A percentile compares a stretch with the other conserved stretches of the same genome.
phyloP scores from a whole-genome alignment of 2,113 vertebrate genomes.

The Mellivora capensis region DNA sequence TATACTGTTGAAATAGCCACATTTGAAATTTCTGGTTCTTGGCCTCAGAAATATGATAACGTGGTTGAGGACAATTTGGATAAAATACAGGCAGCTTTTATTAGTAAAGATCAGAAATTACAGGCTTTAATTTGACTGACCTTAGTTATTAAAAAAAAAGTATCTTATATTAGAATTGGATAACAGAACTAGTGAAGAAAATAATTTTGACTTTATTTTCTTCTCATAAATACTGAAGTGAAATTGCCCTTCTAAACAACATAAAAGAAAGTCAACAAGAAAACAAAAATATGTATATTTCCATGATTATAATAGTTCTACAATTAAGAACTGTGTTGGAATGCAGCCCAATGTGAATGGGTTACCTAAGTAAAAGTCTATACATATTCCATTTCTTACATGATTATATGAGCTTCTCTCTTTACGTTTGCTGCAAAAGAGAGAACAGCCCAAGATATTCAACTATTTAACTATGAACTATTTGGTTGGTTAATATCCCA shows the following conservation, averaged over 20 bases:
- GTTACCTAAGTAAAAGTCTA: not conserved
- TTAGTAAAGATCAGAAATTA: not conserved
- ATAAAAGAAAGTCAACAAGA: not conserved
- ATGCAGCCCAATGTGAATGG: not conserved
- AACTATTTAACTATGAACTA: not conserved
- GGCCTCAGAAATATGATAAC: not conserved
- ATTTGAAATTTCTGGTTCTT: not conserved
- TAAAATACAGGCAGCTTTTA: not conserved
- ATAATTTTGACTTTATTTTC: not conserved
- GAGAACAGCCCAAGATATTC: not conserved
- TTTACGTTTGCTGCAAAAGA: not conserved
- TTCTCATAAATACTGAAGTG: not conserved
- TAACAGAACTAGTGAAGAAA: not conserved
- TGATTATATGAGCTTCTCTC: no score
- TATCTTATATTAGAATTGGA: not conserved
- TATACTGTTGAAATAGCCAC: not conserved
- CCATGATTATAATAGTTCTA: not conserved
- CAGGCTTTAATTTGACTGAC: not conserved
- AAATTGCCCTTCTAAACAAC: not conserved
- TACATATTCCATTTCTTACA: not conserved
- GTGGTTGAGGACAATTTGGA: not conserved
- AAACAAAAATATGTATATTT: conserved; percentile 2
- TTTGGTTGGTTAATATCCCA: not conserved
- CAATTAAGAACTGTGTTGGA: not conserved
- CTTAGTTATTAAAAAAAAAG: not conserved